phyloP scores from a whole-genome alignment of 2,888 invertebrate genomes.

The Ennomos quercinarius region DNA sequence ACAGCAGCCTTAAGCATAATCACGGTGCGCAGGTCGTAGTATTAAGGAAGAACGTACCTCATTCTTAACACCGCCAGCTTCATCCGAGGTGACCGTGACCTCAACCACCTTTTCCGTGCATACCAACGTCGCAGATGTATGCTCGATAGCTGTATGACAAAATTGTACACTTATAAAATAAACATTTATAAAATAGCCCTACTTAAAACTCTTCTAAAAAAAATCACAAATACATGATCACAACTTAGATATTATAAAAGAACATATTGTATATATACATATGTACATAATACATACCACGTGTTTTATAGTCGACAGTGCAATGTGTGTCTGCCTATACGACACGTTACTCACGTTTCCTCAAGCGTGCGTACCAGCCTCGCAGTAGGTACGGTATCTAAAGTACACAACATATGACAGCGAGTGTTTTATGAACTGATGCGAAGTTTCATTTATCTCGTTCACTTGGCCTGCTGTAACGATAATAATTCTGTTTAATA shows the following conservation, averaged over 20 bases:
- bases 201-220: slow-evolving; percentile 49
- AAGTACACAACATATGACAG: slow-evolving; percentile 39
- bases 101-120: slow-evolving; percentile 47
- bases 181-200: slow-evolving; percentile 35
- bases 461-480: slow-evolving; percentile 62
- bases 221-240: slow-evolving; percentile 24
- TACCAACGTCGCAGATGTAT: slow-evolving; percentile 36
- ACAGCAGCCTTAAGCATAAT: no score
- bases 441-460: slow-evolving; percentile 45
- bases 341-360: slow-evolving; percentile 42
- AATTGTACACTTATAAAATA: slow-evolving; percentile 55
- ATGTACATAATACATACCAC: slow-evolving; percentile 51
- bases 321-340: slow-evolving; percentile 33
- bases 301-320: slow-evolving; percentile 37
- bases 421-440: slow-evolving; percentile 46
- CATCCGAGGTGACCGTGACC: slow-evolving; percentile 52
- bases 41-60: no score
- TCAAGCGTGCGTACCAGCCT: slow-evolving; percentile 38
- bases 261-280: slow-evolving; percentile 2
- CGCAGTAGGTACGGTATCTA: slow-evolving; percentile 44
- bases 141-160: slow-evolving; percentile 58
- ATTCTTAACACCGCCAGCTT: slow-evolving; percentile 43
- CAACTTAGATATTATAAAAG: no score
- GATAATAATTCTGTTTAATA: slow-evolving; percentile 55
- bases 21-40: no score